Evolutionary conservation across 2,113 vertebrate genomes (phyloP).

Genomic region (Acrocephalus kingi): DNA sequence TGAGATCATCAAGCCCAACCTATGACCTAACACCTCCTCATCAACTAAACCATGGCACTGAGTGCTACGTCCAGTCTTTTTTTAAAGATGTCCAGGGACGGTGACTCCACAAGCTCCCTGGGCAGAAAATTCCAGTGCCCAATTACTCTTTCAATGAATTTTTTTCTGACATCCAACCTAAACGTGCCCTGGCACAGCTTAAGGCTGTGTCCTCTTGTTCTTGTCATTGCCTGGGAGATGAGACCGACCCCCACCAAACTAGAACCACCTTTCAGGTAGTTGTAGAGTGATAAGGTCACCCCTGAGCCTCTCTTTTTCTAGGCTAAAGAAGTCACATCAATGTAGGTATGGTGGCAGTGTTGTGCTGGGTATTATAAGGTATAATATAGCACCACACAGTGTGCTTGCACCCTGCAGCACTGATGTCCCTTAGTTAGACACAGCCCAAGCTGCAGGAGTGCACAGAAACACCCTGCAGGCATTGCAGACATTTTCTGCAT

Average conservation of each 20-base stretch:
- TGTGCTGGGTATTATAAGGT: background rate
- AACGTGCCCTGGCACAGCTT: background rate
- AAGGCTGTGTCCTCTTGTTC: background rate
- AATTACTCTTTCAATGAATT: no score
- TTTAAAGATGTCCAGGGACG: background rate
- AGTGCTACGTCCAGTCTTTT: background rate
- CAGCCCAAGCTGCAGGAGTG: background rate
- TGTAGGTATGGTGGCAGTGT: background rate
- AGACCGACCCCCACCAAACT: accelerated
- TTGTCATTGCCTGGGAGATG: background rate
- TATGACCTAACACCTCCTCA: background rate
- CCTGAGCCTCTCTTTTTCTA: background rate
- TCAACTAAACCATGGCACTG: background rate
- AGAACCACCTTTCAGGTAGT: background rate
- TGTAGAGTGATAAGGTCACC: background rate
- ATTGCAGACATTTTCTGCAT: background rate
- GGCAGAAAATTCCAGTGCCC: background rate
- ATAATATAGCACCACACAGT: background rate
- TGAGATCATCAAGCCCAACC: background rate
- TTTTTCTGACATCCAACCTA: background rate
- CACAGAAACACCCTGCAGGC: background rate
- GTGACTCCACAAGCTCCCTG: background rate
- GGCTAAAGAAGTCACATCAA: background rate
- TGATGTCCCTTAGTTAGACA: background rate
- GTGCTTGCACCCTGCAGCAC: background rate